Percentiles rank a stretch among this genome's conserved stretches.
Conservation (phyloP, 2,888 invertebrate species). For the Synergus laeviventris region DNA sequence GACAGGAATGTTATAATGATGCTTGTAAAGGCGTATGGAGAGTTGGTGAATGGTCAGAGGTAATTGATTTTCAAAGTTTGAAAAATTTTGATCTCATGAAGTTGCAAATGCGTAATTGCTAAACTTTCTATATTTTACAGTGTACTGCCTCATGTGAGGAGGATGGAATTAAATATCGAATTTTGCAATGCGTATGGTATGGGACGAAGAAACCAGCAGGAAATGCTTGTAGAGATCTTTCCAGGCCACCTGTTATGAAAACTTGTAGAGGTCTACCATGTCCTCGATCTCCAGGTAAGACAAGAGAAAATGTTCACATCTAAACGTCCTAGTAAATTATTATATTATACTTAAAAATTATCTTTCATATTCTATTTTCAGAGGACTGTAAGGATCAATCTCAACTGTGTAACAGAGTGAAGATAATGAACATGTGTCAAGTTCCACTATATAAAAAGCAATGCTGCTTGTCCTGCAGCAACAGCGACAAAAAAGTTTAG, state of each 20-base stretch:
- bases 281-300: constrained; percentile 73
- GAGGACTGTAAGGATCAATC: constrained; percentile 89
- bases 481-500: constrained; percentile 20
- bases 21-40: constrained; percentile 95
- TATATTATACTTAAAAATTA: constrained; percentile 12
- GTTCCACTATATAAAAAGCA: constrained; percentile 89
- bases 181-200: constrained; percentile 95
- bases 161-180: constrained; percentile 91
- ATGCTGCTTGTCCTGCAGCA: constrained; percentile 89
- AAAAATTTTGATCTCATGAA: background rate
- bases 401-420: constrained; percentile 91
- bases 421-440: constrained; percentile 92
- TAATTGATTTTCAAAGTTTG: constrained; percentile 72
- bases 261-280: constrained; percentile 86
- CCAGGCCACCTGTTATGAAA: constrained; percentile 87
- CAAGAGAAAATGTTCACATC: constrained; percentile 15
- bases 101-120: background rate
- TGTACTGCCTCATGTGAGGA: constrained; percentile 91
- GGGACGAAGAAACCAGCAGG: constrained; percentile 90
- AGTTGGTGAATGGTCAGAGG: constrained; percentile 95
- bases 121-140: constrained; percentile 76
- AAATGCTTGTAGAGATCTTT: constrained; percentile 87
- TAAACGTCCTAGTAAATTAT: too few species aligned
- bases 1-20: constrained; percentile 88
- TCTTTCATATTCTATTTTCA: constrained; percentile 69